phyloP scores from a whole-genome alignment of 2,888 invertebrate species.

The Nowickia ferox region DNA sequence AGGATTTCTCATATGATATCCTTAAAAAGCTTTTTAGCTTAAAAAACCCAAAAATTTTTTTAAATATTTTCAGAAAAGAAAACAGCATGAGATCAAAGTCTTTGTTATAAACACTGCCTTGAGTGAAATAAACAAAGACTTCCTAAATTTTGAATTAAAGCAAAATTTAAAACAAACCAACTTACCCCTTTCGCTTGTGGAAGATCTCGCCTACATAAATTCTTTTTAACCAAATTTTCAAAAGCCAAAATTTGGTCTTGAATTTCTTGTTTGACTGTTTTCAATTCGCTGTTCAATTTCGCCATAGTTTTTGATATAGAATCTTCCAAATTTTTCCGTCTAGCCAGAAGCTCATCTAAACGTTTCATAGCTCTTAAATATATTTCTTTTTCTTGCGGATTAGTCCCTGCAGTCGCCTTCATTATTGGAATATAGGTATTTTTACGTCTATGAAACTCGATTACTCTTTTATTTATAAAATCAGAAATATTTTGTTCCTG shows the following conservation, averaged over 20 bases:
- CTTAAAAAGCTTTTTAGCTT: too few relatives aligned
- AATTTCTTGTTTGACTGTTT: slow-evolving; percentile 6
- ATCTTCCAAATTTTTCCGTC: slow-evolving; percentile 12
- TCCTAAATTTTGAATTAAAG: too few relatives aligned
- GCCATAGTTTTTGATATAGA: slow-evolving; percentile 35
- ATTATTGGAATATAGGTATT: slow-evolving; percentile 73
- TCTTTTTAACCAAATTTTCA: slow-evolving; percentile 52
- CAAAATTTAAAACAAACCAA: not conserved
- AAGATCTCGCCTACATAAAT: slow-evolving; percentile 49
- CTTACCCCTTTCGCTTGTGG: slow-evolving; percentile 70
- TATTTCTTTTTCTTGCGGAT: slow-evolving; percentile 23
- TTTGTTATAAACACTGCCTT: too few relatives aligned
- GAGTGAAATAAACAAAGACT: too few relatives aligned
- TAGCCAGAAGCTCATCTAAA: slow-evolving; percentile 72
- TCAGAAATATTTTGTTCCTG: slow-evolving; percentile 67
- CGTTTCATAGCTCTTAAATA: slow-evolving; percentile 68
- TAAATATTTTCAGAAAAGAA: not conserved
- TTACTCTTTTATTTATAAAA: slow-evolving; percentile 74
- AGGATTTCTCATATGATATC: too few relatives aligned
- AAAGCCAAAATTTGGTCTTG: slow-evolving; percentile 34
- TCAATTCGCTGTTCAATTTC: slow-evolving; percentile 21
- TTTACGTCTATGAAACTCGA: slow-evolving; percentile 76
- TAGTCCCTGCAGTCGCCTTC: slow-evolving; percentile 67
- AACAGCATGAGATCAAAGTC: not conserved
- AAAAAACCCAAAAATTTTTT: not conserved